Percentiles rank a stretch among this genome's conserved stretches.
phyloP scores from a whole-genome alignment of 2,797 vertebrate genomes.

The Channa striata region DNA sequence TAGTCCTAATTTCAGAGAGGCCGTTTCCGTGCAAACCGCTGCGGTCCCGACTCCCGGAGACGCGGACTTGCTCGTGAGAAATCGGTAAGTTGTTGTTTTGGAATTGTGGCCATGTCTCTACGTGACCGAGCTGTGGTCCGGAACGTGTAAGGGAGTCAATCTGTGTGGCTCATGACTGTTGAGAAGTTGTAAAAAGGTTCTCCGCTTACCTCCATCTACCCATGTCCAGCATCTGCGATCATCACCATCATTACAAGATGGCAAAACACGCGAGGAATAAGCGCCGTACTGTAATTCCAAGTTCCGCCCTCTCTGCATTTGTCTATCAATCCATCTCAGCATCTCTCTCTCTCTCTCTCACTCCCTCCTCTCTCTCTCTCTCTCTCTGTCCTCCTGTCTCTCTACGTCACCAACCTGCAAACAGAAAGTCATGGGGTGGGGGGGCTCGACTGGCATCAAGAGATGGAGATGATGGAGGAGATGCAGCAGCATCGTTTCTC shows the following conservation, averaged over 20 bases:
- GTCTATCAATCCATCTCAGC: constrained; percentile 82
- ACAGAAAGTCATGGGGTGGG: constrained; percentile 67
- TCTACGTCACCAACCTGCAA: constrained; percentile 84
- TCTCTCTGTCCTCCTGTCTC: constrained; percentile 40
- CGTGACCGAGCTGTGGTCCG: constrained; percentile 27
- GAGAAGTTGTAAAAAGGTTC: constrained; percentile 71
- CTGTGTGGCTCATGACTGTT: constrained; percentile 24
- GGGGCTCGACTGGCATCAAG: constrained; percentile 67
- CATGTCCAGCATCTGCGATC: constrained; percentile 76
- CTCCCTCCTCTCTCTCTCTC: constrained; percentile 40
- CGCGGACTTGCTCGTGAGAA: constrained; percentile 91
- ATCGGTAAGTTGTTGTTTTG: constrained; percentile 88
- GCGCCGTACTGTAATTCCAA: constrained; percentile 76
- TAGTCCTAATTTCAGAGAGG: constrained; percentile 90
- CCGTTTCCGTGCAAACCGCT: constrained; percentile 83
- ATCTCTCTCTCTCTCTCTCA: constrained; percentile 60
- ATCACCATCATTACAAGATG: constrained; percentile 76
- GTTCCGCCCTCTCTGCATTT: constrained; percentile 83
- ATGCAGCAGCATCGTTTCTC: constrained; percentile 65
- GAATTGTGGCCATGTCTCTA: constrained; percentile 12
- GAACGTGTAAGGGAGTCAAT: constrained; percentile 24
- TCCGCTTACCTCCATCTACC: constrained; percentile 76
- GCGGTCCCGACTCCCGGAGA: constrained; percentile 91
- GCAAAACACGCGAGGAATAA: constrained; percentile 74
- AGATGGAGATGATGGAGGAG: constrained; percentile 76